Evolutionary conservation across 2,797 vertebrate genomes (phyloP).

Genomic region (Tamandua tetradactyla): DNA sequence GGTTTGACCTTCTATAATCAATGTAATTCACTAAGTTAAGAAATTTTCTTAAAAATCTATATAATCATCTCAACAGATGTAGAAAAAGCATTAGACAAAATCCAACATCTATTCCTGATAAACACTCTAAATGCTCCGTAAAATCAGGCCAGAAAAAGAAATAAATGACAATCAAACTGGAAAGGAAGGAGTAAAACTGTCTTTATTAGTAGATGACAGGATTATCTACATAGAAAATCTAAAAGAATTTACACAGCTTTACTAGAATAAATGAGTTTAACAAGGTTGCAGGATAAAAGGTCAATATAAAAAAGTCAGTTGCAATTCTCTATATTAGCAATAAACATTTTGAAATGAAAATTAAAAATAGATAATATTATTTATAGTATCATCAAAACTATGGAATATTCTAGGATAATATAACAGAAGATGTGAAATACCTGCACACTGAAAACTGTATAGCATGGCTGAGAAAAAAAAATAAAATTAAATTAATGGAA

Average conservation of each 20-base stretch:
- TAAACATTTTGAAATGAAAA: background rate
- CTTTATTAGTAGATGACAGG: background rate
- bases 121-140: background rate
- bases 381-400: background rate
- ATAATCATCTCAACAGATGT: background rate
- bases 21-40: background rate
- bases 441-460: background rate
- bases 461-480: background rate
- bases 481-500: background rate
- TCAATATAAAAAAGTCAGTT: background rate
- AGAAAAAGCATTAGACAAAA: background rate
- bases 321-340: background rate
- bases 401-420: background rate
- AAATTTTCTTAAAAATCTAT: background rate
- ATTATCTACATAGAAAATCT: background rate
- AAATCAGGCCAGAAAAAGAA: background rate
- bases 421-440: conserved; percentile 18
- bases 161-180: background rate
- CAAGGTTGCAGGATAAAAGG: background rate
- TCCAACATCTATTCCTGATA: background rate
- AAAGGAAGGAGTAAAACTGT: background rate
- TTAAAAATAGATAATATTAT: background rate
- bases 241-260: background rate
- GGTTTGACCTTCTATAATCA: background rate
- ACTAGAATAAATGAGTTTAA: background rate